Conservation (phyloP, 1,140 invertebrate genomes). For the Parasteatoda tepidariorum region DNA sequence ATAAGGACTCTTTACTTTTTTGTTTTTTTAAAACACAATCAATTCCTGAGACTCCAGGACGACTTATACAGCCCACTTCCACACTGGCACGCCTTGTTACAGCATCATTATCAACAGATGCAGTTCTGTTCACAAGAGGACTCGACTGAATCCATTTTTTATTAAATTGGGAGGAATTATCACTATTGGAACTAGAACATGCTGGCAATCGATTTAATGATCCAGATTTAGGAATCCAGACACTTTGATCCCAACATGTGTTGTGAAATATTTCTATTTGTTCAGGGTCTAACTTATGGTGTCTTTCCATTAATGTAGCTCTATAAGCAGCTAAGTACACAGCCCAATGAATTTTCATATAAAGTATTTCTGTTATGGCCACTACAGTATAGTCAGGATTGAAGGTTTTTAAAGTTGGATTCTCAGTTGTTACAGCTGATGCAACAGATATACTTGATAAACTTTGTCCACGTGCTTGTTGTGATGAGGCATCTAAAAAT, state of each 20-base stretch:
- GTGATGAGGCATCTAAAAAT: conserved; percentile 7
- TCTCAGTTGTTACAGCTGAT: conserved; percentile 20
- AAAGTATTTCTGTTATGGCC: conserved; percentile 68
- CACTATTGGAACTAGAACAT: background rate
- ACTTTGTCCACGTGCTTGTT: conserved; percentile 36
- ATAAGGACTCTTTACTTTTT: conserved; percentile 17
- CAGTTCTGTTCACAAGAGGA: conserved; percentile 14
- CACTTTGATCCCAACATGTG: conserved; percentile 42
- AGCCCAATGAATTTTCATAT: conserved; percentile 64
- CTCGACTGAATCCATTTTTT: conserved; percentile 5
- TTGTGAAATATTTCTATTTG: conserved; percentile 50
- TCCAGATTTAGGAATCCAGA: conserved; percentile 31
- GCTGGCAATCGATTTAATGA: conserved; percentile 34
- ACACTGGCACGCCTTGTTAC: conserved; percentile 43
- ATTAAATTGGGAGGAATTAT: conserved; percentile 4
- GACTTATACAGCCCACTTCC: conserved; percentile 47
- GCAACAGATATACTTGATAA: conserved; percentile 29
- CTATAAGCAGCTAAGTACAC: conserved; percentile 63
- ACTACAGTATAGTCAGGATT: conserved; percentile 91
- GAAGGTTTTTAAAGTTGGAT: conserved; percentile 72
- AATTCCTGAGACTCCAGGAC: conserved; percentile 6
- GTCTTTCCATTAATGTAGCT: conserved; percentile 63
- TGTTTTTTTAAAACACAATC: conserved; percentile 32
- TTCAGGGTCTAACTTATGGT: conserved; percentile 49
- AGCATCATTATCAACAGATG: background rate